Base-by-base conservation (phyloP, 2,888 invertebrate genomes). In the Ophraella communa region DNA sequence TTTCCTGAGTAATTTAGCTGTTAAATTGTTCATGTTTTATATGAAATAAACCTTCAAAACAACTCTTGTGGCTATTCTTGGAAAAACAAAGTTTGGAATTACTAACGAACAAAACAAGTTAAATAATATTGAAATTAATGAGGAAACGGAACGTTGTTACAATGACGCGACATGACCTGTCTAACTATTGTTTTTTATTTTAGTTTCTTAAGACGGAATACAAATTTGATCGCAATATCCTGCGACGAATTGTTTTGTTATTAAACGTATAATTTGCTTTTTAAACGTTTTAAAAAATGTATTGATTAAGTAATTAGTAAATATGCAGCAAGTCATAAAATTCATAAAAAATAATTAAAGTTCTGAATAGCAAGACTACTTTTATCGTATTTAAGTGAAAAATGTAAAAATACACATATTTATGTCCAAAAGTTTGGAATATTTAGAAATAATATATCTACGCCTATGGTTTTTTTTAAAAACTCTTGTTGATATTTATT, bases 131-230 rank as follows among this genome's bases (percentile, higher is more conserved):
- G 20, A 44, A 55, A 44, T 24, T 42, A 55, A 55, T 60, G 52
- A 64, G 64, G 64, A 64, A 64, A 60, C 39, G 42, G 42, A 54
- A 45, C 24, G 52, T 42, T 64, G 47, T 64, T 33, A 33, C 35
- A 33, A 44, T 64, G 39, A 23, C 39, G 39, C 35, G 17, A 17
- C n/a, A 10, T 20, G 39, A 35, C 23, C 44, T 55, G 45, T 21
- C 39, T 52, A 35, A 35, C n/a, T 35, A 27, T 55, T 14, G 44
- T 55, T 24, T 23, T 55, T 55, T 55, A n/a, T 55, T 7, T 42
- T 42, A 17, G 17, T 55, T 55, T 55, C 27, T 54, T 42, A 54
- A 54, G 23, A 39, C 21, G 18, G 24, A 55, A 24, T 55, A 44
- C 14, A 55, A 42, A 44, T 23, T 44, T 21, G 24, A 27, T 55